Percentiles rank a stretch among this genome's conserved stretches.
Evolutionary conservation across 2,797 vertebrate genomes (phyloP).

Genomic region (Semotilus atromaculatus): DNA sequence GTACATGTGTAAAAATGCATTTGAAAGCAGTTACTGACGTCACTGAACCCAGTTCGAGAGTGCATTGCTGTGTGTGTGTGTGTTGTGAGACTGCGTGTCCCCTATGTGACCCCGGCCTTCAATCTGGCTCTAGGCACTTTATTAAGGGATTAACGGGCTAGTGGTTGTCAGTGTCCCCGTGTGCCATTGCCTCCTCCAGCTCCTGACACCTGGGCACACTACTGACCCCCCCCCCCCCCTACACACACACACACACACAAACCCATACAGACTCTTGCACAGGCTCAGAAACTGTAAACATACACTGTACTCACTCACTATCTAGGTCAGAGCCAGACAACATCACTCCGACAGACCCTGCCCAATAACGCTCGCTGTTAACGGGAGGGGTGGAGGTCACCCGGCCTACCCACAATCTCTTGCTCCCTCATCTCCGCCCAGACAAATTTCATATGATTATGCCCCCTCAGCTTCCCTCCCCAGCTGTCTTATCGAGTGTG

Average conservation of each 20-base stretch:
- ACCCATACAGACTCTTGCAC: slow-evolving; percentile 54
- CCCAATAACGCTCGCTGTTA: slow-evolving; percentile 54
- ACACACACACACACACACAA: slow-evolving; percentile 43
- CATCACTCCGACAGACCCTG: slow-evolving; percentile 58
- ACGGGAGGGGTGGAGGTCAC: slow-evolving; percentile 57
- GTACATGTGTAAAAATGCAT: slow-evolving; percentile 10
- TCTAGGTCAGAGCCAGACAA: slow-evolving; percentile 60
- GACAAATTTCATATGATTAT: slow-evolving; percentile 32
- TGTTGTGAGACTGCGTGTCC: slow-evolving; percentile 54
- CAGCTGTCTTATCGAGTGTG: slow-evolving; percentile 57
- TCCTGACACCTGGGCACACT: slow-evolving; percentile 58
- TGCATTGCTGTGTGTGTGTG: slow-evolving; percentile 37
- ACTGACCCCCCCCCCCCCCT: slow-evolving; percentile 38
- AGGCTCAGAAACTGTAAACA: slow-evolving; percentile 37
- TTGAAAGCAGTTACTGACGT: slow-evolving; percentile 30
- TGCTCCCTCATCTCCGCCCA: slow-evolving; percentile 27
- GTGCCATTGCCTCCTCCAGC: slow-evolving; percentile 57
- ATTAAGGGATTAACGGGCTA: slow-evolving; percentile 80
- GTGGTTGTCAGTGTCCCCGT: slow-evolving; percentile 75
- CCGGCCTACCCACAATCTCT: slow-evolving; percentile 60
- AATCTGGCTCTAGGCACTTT: slow-evolving; percentile 74
- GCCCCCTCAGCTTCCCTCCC: slow-evolving; percentile 38
- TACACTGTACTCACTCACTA: slow-evolving; percentile 42
- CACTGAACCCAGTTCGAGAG: slow-evolving; percentile 42
- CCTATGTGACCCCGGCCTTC: slow-evolving; percentile 69